Base-by-base conservation (phyloP, 2,888 invertebrate genomes). In the Drosophila nigritarsus region DNA sequence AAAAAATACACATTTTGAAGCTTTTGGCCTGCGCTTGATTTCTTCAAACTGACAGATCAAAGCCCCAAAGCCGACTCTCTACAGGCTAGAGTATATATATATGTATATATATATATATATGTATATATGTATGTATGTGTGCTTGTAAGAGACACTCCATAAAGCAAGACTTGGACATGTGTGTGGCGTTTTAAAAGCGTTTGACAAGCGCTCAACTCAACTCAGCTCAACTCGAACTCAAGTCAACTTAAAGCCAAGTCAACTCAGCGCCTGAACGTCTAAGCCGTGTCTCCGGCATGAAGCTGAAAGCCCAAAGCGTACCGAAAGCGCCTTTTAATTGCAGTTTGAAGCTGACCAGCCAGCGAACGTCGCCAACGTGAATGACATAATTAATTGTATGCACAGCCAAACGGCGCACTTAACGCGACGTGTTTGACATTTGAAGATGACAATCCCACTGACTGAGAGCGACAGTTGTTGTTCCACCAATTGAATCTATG, bases 1-100 rank as follows among this genome's bases (percentile, higher is more conserved):
- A 55, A 67, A 65, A 77, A 70, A 75, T 62, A 69, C 24, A 78
- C 82, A 72, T 79, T 88, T 84, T 87, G 75, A 87, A 88, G 75
- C 80, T 89, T 89, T 87, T 83, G 83, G 88, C 82, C 85, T 90
- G 87, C 80, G 87, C 87, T 87, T 90, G 87, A 91, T 86, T 90
- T 90, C 90, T 90, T 82, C 85, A 89, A 87, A 85, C 83, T 91
- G 91, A 91, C 92, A 91, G 91, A 92, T 90, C 92, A 91, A 91
- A 91, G 91, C 79, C 72, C 58, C 70, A 73, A 80, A 84, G 89
- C 90, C 87, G 89, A 81, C 90, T 58, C 50, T 40, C 53, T 45
- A 18, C 56, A 62, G 38, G 48, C 59, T 30, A 34, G 8, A 51
- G 51, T 30, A 30, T 20, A 15, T 45, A 11, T 32, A 4, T 24